These are phyloP conservation scores for Zoanthus solanderi DNA, from an alignment of 92 coral and sea anemone species.

Conservation along the genomic window DNA sequence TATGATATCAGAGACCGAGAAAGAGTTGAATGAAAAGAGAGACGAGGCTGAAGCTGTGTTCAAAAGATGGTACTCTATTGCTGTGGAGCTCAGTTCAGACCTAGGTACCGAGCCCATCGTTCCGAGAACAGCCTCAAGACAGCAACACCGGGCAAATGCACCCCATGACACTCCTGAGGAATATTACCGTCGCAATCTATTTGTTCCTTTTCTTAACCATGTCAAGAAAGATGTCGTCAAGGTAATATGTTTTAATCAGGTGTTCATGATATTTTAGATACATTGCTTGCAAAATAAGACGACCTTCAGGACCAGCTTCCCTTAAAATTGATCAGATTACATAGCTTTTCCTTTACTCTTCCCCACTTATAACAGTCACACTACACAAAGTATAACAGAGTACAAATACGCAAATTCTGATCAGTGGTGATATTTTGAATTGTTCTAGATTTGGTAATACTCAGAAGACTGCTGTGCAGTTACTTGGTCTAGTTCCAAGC, in stretches of 20 bases:
- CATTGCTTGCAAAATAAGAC: slow-evolving; percentile 44
- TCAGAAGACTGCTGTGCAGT: slow-evolving; percentile 57
- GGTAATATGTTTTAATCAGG: slow-evolving; percentile 53
- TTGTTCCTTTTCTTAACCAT: slow-evolving; percentile 58
- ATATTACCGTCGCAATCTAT: slow-evolving; percentile 31
- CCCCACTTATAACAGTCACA: slow-evolving; percentile 52
- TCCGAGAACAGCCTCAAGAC: slow-evolving; percentile 60
- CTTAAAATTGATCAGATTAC: slow-evolving; percentile 54
- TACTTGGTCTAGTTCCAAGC: slow-evolving; percentile 53
- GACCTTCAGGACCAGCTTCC: slow-evolving; percentile 41
- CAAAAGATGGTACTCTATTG: slow-evolving; percentile 46
- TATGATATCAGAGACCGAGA: slow-evolving; percentile 58
- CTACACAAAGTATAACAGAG: slow-evolving; percentile 4
- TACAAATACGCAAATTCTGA: not conserved
- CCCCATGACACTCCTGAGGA: slow-evolving; percentile 49
- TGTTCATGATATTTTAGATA: slow-evolving; percentile 29
- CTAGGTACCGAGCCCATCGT: slow-evolving; percentile 49
- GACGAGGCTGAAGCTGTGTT: slow-evolving; percentile 56
- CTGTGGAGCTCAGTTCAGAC: slow-evolving; percentile 51
- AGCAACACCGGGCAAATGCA: slow-evolving; percentile 57
- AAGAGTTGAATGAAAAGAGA: slow-evolving; percentile 41
- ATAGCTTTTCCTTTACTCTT: slow-evolving; percentile 54
- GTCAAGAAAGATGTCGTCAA: slow-evolving; percentile 42
- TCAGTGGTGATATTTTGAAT: slow-evolving; percentile 8
- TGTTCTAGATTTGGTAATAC: slow-evolving; percentile 46